These are phyloP conservation scores for Nothocercus nigrocapillus DNA, from an alignment of 2,113 vertebrate species.

Conservation along the genomic window DNA sequence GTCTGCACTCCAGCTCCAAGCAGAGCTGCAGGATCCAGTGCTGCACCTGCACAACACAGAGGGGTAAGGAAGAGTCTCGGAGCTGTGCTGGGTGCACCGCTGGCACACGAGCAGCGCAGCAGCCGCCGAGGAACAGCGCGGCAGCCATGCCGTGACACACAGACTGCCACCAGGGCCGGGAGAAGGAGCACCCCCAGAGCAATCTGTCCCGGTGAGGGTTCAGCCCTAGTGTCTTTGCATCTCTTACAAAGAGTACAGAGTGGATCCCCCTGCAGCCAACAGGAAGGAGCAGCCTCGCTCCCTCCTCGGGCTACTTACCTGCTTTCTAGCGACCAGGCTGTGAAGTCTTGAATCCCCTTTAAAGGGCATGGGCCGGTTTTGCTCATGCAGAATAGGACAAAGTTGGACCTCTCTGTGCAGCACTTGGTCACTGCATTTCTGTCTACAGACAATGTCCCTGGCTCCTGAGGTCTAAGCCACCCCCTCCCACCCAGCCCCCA, in stretches of 20 bases:
- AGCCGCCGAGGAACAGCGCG: not conserved
- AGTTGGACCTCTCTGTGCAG: not conserved
- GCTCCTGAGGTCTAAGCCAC: not conserved
- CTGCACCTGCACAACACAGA: constrained; percentile 83
- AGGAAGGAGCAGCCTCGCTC: not conserved
- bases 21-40: constrained; percentile 94
- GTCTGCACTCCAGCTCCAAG: constrained; percentile 91
- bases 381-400: not conserved
- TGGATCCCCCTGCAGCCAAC: not conserved
- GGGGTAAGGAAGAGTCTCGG: not conserved
- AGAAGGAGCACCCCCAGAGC: not conserved
- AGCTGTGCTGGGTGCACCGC: not conserved
- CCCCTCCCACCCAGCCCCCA: not conserved
- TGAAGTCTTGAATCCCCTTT: not conserved
- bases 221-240: not conserved
- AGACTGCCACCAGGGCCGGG: rapidly evolving
- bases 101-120: not conserved
- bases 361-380: not conserved
- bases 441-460: not conserved
- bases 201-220: not conserved
- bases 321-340: not conserved
- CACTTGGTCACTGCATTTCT: not conserved
- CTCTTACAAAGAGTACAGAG: not conserved
- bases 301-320: not conserved
- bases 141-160: not conserved